Evolutionary conservation across 1,140 invertebrate species (phyloP).

Genomic region (Cydia strobilella): DNA sequence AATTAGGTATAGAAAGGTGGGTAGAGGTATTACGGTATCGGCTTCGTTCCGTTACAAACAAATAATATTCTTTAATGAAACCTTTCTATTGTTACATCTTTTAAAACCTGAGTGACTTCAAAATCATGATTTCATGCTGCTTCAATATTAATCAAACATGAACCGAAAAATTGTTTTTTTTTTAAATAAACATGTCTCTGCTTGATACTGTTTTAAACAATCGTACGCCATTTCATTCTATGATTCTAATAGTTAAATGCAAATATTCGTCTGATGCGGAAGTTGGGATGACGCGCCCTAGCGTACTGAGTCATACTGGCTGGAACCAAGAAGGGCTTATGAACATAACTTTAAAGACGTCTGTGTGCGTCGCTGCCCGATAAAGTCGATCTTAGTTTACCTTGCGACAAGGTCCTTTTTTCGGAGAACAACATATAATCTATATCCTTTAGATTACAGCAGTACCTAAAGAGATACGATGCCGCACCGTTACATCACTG

Average conservation of each 20-base stretch:
- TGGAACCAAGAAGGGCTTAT: not conserved
- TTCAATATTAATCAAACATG: no score
- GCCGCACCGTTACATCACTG: slow-evolving; percentile 28
- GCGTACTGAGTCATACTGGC: slow-evolving; percentile 3
- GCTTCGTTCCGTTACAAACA: no score
- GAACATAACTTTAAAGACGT: not conserved
- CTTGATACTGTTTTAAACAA: not conserved
- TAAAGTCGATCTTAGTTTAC: not conserved
- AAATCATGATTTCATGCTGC: no score
- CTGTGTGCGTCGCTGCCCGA: not conserved
- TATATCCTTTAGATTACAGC: not conserved
- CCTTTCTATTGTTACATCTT: no score
- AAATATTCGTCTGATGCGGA: slow-evolving; percentile 13
- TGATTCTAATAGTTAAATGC: not conserved
- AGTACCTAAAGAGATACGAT: not conserved
- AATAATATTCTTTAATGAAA: no score
- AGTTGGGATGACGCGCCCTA: slow-evolving; percentile 15
- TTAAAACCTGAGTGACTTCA: no score
- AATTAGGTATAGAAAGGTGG: no score
- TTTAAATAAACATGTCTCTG: not conserved
- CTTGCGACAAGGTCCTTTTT: not conserved
- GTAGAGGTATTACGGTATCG: no score
- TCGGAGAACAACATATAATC: not conserved
- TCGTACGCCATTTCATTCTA: not conserved
- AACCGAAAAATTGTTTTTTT: not conserved